Base-by-base conservation (phyloP, 2,797 vertebrate species). In the Sebastes itinus region DNA sequence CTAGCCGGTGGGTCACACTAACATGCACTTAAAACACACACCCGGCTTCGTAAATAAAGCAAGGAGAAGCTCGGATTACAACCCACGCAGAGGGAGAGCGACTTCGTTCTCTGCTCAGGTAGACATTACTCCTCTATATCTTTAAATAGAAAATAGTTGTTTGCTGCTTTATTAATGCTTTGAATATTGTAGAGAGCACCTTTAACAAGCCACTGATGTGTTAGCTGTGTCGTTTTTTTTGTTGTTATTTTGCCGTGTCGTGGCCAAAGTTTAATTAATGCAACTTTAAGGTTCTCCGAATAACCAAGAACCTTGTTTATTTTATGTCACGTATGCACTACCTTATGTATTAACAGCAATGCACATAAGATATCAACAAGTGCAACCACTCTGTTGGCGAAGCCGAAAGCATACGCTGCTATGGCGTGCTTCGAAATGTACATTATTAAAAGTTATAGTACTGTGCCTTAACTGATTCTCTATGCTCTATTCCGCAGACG, bases 401-500 rank as follows among this genome's bases (percentile, higher is more conserved):
- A 75, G 55, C 13, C 3, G 2, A 69, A 75, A 4, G 54, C 32
- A 52, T 46, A 12, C 6, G 18, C 22, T 42, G 14, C 30, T 22
- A 27, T 62, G 3, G 13, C 28, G 62, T 65, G 68, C 68, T 75
- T 77, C 33, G 7, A 72, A 78, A 58, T 69, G 62, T 71, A 55
- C 65, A 68, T 30, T 70, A 46, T 55, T 63, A 42, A 30, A 54
- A 22, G 23, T 35, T 38, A 23, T 7, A 32, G 56, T 62, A 25
- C 9, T 28, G 18, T 23, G 20, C 20, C 58, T 62, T 30, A 55
- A 62, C 7, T 1, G 1, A 18, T 46, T 77, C 8, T 74, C n/a
- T 35, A 4, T 16, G 6, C 61, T 62, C n/a, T 62, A 10, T 58
- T 72, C 35, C 63, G 10, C 14, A 46, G 8, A 52, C 12, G 12